Evolutionary conservation across 2,113 vertebrate genomes (phyloP), one percentile per base, ranked within the genome.

Genomic region (Gymnarchus niloticus): DNA sequence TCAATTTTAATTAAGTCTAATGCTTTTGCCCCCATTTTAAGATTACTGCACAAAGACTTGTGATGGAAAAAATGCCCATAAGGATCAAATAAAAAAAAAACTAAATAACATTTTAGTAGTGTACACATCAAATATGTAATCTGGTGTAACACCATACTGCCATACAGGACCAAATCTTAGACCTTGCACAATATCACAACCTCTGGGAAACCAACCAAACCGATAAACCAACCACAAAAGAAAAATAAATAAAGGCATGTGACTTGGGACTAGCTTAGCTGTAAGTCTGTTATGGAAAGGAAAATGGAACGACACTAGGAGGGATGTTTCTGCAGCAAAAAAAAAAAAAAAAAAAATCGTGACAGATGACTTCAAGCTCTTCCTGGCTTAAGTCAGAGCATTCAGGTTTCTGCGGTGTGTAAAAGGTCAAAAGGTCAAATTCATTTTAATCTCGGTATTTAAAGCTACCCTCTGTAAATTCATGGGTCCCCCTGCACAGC

Each of bases 201-300:
- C 76, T 37, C 23, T 17, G 2, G 44, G 17, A 48, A 48, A 65
- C 59, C 59, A 33, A 14, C 10, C 12, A 65, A 65, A n/a, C n/a
- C n/a, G n/a, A n/a, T n/a, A n/a, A n/a, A n/a, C n/a, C n/a, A n/a
- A n/a, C n/a, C n/a, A n/a, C n/a, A n/a, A n/a, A n/a, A n/a, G n/a
- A 14, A 33, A 28, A 33, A 33, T 12, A 28, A 65, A 14, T 14
- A 49, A 23, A 78, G 23, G 44, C 44, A 48, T 23, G 41, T 78
- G 76, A 78, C 76, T n/a, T 78, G 59, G 59, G n/a, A 65, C 25
- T 33, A 65, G 25, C 59, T n/a, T n/a, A n/a, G n/a, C n/a, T n/a
- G n/a, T n/a, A 56, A 56, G 21, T 9, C 8, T 54, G 25, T 28
- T 10, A 54, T 14, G n/a, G 49, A 23, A 52, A 19, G 6, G 25